Evolutionary conservation across 2,113 vertebrate species (phyloP), one percentile per base, ranked within the genome.

Genomic region (Pangasianodon hypophthalmus): DNA sequence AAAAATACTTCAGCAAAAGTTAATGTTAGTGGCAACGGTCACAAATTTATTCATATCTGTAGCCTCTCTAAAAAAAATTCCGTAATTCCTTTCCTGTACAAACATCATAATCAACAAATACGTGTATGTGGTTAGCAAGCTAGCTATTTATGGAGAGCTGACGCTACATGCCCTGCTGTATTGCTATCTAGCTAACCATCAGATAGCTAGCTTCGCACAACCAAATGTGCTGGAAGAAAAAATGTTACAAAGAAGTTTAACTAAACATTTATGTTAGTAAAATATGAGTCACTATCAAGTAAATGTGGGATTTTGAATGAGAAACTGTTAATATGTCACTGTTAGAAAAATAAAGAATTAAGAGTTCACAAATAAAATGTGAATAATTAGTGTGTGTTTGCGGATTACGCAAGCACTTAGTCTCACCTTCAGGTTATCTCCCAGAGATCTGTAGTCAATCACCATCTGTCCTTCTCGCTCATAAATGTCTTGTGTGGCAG

Each of bases 391-490:
- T 32, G n/a, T 69, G 11, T 14, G n/a, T 32, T 32, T 16, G n/a
- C 32, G 67, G 10, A 14, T 71, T 71, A 7, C 0, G 32, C 32
- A 37, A 71, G 13, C 32, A 46, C 19, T 46, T 46, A 77, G 21
- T 11, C 77, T 80, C 93, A 98, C 98, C 96, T 95, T 97, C 67
- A 97, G 11, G 2, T 96, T 88, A 0, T 90, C 80, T 1, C 82
- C 58, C 80, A 99, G 94, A 6, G 81, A 54, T 54, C 96, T 97
- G 93, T 97, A 99, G 93, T 99, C 97, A 13, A 99, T 92, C 89
- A 96, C 86, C 0, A 99, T 93, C 41, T 92, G 95, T 5, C 91
- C 95, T 85, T 99, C 98, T 88, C 95, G 96, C 89, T 98, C 97
- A 29, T 97, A 98, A 90, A 98, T 94, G 83, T 94, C 92, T 67